These are phyloP conservation scores for Styela plicata DNA, from an alignment of 23 tunicate species.

Conservation along the genomic window DNA sequence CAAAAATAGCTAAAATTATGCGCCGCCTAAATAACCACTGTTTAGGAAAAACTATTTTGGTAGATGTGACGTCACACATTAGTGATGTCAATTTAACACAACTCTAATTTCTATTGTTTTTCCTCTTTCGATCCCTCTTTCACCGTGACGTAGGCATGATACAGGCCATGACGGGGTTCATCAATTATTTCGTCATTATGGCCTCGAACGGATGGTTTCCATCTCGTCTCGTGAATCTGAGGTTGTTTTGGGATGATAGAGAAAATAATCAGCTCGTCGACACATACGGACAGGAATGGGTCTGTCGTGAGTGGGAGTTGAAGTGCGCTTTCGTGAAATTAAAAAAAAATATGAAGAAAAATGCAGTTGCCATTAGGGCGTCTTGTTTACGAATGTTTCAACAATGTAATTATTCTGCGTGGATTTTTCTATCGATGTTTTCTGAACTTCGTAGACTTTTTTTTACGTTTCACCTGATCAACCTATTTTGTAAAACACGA, in stretches of 20 bases:
- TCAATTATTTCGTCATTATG: slow-evolving; percentile 90
- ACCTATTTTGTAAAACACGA: too few species aligned
- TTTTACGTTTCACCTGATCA: too few species aligned
- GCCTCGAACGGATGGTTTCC: slow-evolving; percentile 90
- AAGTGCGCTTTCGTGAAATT: neutral
- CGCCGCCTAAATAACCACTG: too few species aligned
- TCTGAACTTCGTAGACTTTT: too few species aligned
- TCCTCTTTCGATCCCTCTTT: neutral
- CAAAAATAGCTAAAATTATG: too few species aligned
- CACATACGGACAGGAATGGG: slow-evolving; percentile 99
- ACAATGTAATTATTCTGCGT: too few species aligned
- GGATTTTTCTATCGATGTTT: too few species aligned
- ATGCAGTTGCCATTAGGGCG: neutral
- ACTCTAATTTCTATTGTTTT: neutral
- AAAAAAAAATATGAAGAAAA: neutral
- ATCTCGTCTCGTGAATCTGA: slow-evolving; percentile 34
- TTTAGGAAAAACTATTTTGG: too few species aligned
- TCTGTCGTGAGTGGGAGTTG: slow-evolving; percentile 23
- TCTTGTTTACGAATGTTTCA: neutral
- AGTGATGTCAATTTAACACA: too few species aligned
- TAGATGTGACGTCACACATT: too few species aligned
- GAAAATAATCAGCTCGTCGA: slow-evolving; percentile 45
- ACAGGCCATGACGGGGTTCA: slow-evolving; percentile 97
- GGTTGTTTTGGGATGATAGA: slow-evolving; percentile 81
- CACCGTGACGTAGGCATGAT: slow-evolving; percentile 80